phyloP scores from a whole-genome alignment of 2,797 vertebrate genomes.

The Notolepis coatsorum region DNA sequence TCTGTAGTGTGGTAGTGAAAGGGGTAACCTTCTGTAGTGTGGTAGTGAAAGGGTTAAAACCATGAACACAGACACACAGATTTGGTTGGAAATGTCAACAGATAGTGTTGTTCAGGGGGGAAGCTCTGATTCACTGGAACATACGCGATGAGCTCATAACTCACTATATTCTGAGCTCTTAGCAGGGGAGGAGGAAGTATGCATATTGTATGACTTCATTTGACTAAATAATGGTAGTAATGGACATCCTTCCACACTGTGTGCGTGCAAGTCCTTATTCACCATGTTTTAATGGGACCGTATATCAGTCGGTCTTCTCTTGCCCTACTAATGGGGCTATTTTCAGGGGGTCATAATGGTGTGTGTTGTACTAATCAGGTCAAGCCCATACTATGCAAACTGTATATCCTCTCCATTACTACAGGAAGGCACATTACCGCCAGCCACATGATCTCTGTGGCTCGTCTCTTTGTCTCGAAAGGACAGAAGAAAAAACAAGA shows the following conservation, averaged over 20 bases:
- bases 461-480: constrained; percentile 22
- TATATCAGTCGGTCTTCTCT: constrained; percentile 13
- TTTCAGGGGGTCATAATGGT: constrained; percentile 57
- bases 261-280: constrained; percentile 11
- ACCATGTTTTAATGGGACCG: constrained; percentile 23
- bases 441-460: constrained; percentile 33
- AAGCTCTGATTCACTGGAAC: not conserved
- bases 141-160: not conserved
- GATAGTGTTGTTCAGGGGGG: not conserved
- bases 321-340: constrained; percentile 45
- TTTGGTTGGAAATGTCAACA: constrained; percentile 37
- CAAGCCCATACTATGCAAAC: constrained; percentile 34
- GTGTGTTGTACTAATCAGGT: constrained; percentile 52
- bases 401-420: constrained; percentile 49
- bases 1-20: too few species aligned
- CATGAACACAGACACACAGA: constrained; percentile 9
- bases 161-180: not conserved
- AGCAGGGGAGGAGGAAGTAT: not conserved
- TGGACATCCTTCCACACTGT: not conserved
- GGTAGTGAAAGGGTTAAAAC: too few species aligned
- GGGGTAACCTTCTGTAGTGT: too few species aligned
- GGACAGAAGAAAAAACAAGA: constrained; percentile 25
- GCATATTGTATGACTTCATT: constrained; percentile 2
- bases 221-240: not conserved
- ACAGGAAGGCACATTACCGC: constrained; percentile 49